These are phyloP conservation scores for Caenorhabditis afra DNA, from an alignment of 2,888 invertebrate species.

Conservation along the genomic window DNA sequence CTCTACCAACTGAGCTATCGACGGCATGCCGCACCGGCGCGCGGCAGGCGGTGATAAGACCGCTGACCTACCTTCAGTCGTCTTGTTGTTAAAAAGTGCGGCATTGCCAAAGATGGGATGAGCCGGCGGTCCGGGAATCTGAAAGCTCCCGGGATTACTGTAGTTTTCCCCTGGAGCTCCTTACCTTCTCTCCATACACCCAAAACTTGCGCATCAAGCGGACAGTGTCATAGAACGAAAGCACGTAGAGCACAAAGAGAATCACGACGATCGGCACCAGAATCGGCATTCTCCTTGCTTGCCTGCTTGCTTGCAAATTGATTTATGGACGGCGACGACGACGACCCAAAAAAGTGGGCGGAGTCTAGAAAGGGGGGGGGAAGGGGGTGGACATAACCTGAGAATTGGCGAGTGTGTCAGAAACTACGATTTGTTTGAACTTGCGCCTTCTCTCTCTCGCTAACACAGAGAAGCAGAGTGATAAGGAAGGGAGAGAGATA, in stretches of 20 bases:
- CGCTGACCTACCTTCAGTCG: conserved; percentile 28
- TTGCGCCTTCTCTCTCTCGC: too few relatives aligned
- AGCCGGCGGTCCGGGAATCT: conserved; percentile 42
- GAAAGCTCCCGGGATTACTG: too few relatives aligned
- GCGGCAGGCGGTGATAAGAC: not conserved
- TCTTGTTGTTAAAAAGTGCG: conserved; percentile 33
- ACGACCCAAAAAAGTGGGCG: too few relatives aligned
- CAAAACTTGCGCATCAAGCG: conserved; percentile 48
- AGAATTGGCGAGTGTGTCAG: not conserved
- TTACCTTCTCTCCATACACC: conserved; percentile 45
- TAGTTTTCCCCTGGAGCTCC: too few relatives aligned
- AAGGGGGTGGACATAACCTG: not conserved
- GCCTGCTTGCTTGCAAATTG: too few relatives aligned
- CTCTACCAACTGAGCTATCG: conserved; percentile 73
- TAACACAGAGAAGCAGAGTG: too few relatives aligned
- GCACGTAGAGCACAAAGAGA: conserved; percentile 21
- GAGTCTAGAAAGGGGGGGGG: too few relatives aligned
- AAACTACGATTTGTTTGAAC: not conserved
- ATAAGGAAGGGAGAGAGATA: too few relatives aligned
- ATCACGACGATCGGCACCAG: conserved; percentile 11
- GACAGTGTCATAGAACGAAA: conserved; percentile 33
- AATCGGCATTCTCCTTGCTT: conserved; percentile 35
- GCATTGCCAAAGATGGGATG: conserved; percentile 49
- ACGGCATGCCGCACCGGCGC: conserved; percentile 35
- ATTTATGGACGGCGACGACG: too few relatives aligned